Conservation (phyloP, 2,113 vertebrate species). For the Misgurnus mizolepis region DNA sequence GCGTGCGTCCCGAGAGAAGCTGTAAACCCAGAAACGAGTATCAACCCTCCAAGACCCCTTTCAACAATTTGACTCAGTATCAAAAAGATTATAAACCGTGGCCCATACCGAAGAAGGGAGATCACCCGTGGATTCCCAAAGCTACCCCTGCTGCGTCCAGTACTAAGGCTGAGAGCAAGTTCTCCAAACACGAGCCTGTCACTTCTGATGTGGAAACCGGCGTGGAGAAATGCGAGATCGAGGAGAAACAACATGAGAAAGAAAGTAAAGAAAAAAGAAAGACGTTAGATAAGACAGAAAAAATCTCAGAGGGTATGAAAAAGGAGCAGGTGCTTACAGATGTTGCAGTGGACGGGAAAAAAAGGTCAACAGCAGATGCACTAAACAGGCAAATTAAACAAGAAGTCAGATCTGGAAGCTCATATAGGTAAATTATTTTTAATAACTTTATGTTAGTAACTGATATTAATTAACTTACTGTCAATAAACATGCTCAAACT, state of each 20-base stretch:
- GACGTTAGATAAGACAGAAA: constrained; percentile 61
- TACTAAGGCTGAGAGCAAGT: constrained; percentile 44
- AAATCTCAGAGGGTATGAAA: constrained; percentile 58
- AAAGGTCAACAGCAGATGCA: constrained; percentile 85
- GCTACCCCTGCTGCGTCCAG: constrained; percentile 64
- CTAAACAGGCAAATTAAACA: constrained; percentile 92
- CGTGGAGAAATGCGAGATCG: constrained; percentile 78
- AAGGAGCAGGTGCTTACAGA: constrained; percentile 54
- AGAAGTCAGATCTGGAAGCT: constrained; percentile 82
- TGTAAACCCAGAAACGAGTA: constrained; percentile 92
- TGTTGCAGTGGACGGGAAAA: constrained; percentile 68
- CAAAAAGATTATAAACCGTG: constrained; percentile 97
- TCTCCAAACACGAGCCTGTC: constrained; percentile 51
- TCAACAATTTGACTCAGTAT: constrained; percentile 90
- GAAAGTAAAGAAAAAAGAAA: constrained; percentile 61
- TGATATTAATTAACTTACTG: no score
- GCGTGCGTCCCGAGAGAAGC: constrained; percentile 89
- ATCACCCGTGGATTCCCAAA: constrained; percentile 97
- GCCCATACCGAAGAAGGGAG: constrained; percentile 89
- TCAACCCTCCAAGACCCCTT: constrained; percentile 85
- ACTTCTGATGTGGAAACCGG: constrained; percentile 67
- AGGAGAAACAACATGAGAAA: constrained; percentile 76
- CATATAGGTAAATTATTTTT: constrained; percentile 82
- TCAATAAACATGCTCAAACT: background rate
- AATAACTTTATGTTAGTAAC: background rate